Evolutionary conservation across 1,140 invertebrate species (phyloP), one percentile per base, ranked within the genome.

Genomic region (Bathynomus jamesi): DNA sequence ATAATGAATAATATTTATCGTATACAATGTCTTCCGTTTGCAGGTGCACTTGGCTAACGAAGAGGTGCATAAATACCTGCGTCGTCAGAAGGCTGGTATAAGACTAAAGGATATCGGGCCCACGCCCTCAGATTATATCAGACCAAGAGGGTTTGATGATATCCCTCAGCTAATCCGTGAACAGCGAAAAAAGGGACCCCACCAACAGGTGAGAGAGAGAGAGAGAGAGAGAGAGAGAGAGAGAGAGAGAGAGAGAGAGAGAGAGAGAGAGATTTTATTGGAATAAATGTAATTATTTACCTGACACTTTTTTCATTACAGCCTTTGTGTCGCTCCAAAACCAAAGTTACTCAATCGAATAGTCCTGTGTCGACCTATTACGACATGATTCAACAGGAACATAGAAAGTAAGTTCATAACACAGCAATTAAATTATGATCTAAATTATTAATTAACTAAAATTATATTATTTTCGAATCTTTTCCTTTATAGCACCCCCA

Each of bases 21-120:
- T n/a, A n/a, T n/a, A n/a, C n/a, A n/a, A n/a, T n/a, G n/a, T n/a
- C n/a, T n/a, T n/a, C n/a, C n/a, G n/a, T n/a, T n/a, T 53, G 17
- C 70, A 89, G 87, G 85, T 89, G 28, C 88, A 89, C 73, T 85
- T 87, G 81, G 85, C 84, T 69, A 89, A 89, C 78, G 87, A 89
- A 80, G 88, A 89, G 53, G 81, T 87, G 5, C 89, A 90, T 78
- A 89, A 88, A 76, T 87, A 86, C 78, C 80, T 89, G 30, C 82
- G 88, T 3, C 83, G 84, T 5, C 89, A 89, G 74, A 89, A 89
- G 78, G 82, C 85, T 2, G 85, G 86, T 1, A 81, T 89, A 13
- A 80, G 82, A 27, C 67, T 87, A 31, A 79, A 82, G 28, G 85
- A 87, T 3, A 80, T 89, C 24, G 83, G 85, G 61, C 81, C 84